Evolutionary conservation across 2,888 invertebrate species (phyloP).

Genomic region (Caradrina clavipalpis): DNA sequence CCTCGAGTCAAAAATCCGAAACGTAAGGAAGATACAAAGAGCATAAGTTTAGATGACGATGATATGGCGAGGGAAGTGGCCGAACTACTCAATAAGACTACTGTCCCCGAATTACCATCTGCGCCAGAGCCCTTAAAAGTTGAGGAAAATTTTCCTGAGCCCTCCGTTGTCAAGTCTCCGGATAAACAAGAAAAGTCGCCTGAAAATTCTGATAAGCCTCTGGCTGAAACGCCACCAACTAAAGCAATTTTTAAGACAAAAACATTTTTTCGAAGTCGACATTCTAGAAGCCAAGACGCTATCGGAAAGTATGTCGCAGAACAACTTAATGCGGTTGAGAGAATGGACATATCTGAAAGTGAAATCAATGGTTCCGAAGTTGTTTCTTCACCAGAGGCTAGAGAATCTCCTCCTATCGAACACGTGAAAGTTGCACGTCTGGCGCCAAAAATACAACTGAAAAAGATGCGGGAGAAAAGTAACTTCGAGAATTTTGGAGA

Average conservation of each 20-base stretch:
- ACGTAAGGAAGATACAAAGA: conserved; percentile 83
- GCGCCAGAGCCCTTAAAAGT: conserved; percentile 88
- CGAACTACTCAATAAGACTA: conserved; percentile 91
- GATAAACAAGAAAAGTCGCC: conserved; percentile 80
- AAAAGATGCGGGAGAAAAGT: conserved; percentile 81
- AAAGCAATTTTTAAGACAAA: conserved; percentile 90
- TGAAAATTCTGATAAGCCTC: conserved; percentile 72
- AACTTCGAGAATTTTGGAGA: conserved; percentile 61
- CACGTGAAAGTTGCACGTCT: conserved; percentile 90
- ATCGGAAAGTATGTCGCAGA: conserved; percentile 90
- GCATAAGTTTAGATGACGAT: conserved; percentile 84
- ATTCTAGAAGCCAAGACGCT: conserved; percentile 89
- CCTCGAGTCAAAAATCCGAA: conserved; percentile 91
- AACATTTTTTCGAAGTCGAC: conserved; percentile 90
- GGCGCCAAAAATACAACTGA: conserved; percentile 89
- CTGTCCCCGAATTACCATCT: conserved; percentile 90
- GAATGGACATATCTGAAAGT: conserved; percentile 83
- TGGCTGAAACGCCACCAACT: conserved; percentile 72
- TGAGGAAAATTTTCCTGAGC: conserved; percentile 91
- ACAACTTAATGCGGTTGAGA: conserved; percentile 86
- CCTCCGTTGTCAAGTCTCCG: conserved; percentile 86
- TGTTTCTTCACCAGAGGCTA: conserved; percentile 81
- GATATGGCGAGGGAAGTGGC: conserved; percentile 91
- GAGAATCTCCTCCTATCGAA: conserved; percentile 86
- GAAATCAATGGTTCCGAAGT: conserved; percentile 85